Conservation (phyloP, 2,113 vertebrate species). For the Paracanthobrama guichenoti region DNA sequence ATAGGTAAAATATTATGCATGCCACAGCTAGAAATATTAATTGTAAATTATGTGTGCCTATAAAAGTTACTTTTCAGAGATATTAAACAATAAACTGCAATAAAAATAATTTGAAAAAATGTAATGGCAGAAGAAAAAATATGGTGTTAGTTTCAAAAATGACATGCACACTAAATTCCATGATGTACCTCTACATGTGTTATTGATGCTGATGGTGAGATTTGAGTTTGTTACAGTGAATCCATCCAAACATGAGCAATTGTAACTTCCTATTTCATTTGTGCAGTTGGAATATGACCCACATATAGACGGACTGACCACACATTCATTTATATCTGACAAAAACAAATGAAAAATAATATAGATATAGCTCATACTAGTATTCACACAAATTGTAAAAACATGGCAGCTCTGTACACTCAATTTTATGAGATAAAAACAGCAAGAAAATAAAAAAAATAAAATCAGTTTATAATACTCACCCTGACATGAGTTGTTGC, state of each 20-base stretch:
- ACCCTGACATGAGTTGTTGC: constrained; percentile 21
- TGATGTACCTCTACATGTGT: too few species aligned
- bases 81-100: too few species aligned
- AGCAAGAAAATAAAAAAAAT: too few species aligned
- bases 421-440: background rate
- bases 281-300: constrained; percentile 29
- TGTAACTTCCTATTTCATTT: constrained; percentile 6
- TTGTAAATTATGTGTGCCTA: too few species aligned
- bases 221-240: background rate
- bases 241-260: constrained; percentile 16
- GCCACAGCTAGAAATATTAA: too few species aligned
- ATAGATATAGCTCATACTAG: background rate
- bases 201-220: too few species aligned
- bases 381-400: background rate
- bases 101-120: too few species aligned
- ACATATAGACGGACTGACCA: background rate
- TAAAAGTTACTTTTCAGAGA: too few species aligned
- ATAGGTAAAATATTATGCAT: too few species aligned
- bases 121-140: too few species aligned
- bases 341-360: background rate
- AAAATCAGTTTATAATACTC: background rate
- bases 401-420: background rate
- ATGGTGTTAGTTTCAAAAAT: too few species aligned
- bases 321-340: constrained; percentile 10
- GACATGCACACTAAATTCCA: too few species aligned